phyloP scores from a whole-genome alignment of 2,113 vertebrate species.

The Heterotilapia buettikoferi region DNA sequence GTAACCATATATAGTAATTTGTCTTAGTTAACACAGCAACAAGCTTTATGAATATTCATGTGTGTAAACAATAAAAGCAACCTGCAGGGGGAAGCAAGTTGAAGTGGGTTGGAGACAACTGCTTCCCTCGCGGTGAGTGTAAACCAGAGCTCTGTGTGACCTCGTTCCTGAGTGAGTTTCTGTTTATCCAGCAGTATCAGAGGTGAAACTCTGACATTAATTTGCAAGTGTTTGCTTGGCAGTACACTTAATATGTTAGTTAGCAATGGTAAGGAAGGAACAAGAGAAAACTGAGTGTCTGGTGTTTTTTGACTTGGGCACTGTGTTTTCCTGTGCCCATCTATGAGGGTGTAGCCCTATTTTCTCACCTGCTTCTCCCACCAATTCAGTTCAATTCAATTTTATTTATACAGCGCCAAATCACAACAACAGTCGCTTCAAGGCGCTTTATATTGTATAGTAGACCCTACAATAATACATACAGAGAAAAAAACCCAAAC shows the following conservation, averaged over 20 bases:
- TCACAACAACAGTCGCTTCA: not conserved
- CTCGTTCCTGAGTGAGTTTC: not conserved
- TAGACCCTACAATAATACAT: rapidly evolving
- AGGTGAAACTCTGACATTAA: not conserved
- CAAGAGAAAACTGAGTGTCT: too few species aligned
- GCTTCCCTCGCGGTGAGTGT: rapidly evolving
- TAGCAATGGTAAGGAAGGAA: too few species aligned
- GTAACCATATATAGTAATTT: rapidly evolving
- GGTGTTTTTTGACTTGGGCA: too few species aligned
- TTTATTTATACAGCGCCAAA: rapidly evolving
- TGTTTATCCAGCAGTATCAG: not conserved
- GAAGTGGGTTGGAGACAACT: not conserved
- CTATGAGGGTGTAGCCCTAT: too few species aligned
- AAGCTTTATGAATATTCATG: not conserved
- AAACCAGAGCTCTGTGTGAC: not conserved
- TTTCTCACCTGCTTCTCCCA: too few species aligned
- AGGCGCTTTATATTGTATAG: not conserved
- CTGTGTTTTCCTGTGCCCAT: too few species aligned
- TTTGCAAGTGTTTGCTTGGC: not conserved
- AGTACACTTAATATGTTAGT: not conserved
- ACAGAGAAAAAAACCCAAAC: not conserved
- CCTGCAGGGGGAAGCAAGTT: rapidly evolving
- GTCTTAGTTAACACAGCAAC: not conserved
- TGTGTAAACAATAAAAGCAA: not conserved
- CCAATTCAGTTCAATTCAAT: too few species aligned